phyloP scores from a whole-genome alignment of 2,888 invertebrate genomes.

The Thera britannica region DNA sequence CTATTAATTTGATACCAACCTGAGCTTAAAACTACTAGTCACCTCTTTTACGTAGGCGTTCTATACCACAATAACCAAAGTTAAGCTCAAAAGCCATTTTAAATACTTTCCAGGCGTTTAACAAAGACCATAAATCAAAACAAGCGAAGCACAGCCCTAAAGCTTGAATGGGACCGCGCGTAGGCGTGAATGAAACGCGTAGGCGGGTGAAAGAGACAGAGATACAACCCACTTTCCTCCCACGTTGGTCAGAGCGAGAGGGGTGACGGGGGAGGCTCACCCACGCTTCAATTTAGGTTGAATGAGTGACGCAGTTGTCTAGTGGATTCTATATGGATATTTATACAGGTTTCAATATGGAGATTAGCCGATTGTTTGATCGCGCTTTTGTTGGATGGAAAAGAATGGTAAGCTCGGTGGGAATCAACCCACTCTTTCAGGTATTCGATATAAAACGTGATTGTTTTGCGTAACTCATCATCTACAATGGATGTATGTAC shows the following conservation, averaged over 20 bases:
- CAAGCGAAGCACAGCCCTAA: slow-evolving; percentile 48
- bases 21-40: neutral
- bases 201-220: slow-evolving; percentile 54
- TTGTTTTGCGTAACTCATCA: too few species aligned
- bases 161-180: slow-evolving; percentile 64
- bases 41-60: slow-evolving; percentile 5
- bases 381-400: neutral
- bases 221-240: slow-evolving; percentile 16
- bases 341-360: slow-evolving; percentile 32
- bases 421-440: neutral
- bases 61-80: slow-evolving; percentile 12
- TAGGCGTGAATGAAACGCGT: slow-evolving; percentile 71
- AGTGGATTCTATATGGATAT: slow-evolving; percentile 22
- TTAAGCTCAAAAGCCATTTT: slow-evolving; percentile 15
- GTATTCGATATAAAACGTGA: neutral
- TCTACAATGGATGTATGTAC: too few species aligned
- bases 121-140: slow-evolving; percentile 50
- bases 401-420: slow-evolving; percentile 1
- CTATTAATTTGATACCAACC: too few species aligned
- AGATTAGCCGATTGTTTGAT: slow-evolving; percentile 30
- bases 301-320: slow-evolving; percentile 62
- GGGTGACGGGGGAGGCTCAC: slow-evolving; percentile 44
- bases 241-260: slow-evolving; percentile 22
- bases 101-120: slow-evolving; percentile 22
- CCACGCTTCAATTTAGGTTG: slow-evolving; percentile 57